Conservation (phyloP, 2,888 invertebrate species). For the Ochropleura plecta region DNA sequence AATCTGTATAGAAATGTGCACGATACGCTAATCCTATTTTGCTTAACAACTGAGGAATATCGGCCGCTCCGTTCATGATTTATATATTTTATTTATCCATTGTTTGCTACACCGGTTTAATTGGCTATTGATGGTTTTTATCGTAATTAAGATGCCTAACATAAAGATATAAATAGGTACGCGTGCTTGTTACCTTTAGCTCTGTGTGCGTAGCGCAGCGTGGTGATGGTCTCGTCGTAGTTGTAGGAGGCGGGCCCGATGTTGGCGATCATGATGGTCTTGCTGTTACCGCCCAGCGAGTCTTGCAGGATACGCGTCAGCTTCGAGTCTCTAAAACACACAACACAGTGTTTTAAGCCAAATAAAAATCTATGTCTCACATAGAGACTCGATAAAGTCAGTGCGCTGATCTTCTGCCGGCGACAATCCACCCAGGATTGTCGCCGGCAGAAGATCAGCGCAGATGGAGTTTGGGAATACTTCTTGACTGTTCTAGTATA, state of each 20-base stretch:
- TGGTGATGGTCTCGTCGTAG: constrained; percentile 99
- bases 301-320: constrained; percentile 98
- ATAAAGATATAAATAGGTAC: neutral
- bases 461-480: neutral
- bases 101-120: too few relatives aligned
- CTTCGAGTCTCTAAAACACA: constrained; percentile 95
- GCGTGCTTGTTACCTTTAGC: constrained; percentile 93
- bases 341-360: neutral
- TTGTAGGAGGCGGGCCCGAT: constrained; percentile 99
- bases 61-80: too few relatives aligned
- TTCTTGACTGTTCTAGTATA: neutral
- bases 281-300: constrained; percentile 99
- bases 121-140: too few relatives aligned
- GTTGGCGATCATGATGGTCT: constrained; percentile 99
- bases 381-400: neutral
- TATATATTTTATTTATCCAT: too few relatives aligned
- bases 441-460: neutral
- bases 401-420: too few relatives aligned
- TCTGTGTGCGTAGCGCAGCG: constrained; percentile 98
- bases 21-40: too few relatives aligned
- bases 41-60: too few relatives aligned
- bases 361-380: neutral
- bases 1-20: too few relatives aligned
- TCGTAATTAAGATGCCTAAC: too few relatives aligned
- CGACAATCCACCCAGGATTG: too few relatives aligned